Evolutionary conservation across 2,888 invertebrate genomes (phyloP).

Genomic region (Sphaerophoria taeniata): DNA sequence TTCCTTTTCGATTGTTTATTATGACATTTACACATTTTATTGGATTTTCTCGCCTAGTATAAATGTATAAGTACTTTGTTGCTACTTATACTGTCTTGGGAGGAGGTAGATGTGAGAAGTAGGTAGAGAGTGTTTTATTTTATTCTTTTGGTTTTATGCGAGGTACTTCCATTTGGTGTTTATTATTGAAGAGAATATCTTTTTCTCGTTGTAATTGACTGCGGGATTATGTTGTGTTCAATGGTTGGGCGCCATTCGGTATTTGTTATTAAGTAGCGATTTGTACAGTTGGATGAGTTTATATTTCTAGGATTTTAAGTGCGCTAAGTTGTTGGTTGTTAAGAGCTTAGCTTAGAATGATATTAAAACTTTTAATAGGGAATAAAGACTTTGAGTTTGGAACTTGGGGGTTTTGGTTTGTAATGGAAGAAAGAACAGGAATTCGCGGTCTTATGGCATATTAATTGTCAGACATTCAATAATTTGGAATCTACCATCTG

Average conservation of each 20-base stretch:
- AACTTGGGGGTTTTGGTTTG: too few relatives aligned
- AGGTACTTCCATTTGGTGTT: slow-evolving; percentile 25
- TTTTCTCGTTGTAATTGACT: slow-evolving; percentile 37
- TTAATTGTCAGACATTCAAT: too few relatives aligned
- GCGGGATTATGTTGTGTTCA: slow-evolving; percentile 28
- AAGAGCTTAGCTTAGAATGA: slow-evolving; percentile 1
- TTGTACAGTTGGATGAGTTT: slow-evolving; percentile 28
- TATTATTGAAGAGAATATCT: slow-evolving; percentile 39
- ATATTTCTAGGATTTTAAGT: slow-evolving; percentile 13
- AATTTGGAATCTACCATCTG: too few relatives aligned
- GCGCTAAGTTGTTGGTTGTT: slow-evolving; percentile 24
- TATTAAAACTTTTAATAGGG: slow-evolving; percentile 19
- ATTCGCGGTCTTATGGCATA: too few relatives aligned
- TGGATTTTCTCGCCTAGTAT: slow-evolving; percentile 47
- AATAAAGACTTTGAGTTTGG: slow-evolving; percentile 3
- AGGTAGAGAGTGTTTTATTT: neutral
- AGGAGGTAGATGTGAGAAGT: rapidly evolving
- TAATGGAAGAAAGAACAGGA: too few relatives aligned
- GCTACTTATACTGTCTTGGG: neutral
- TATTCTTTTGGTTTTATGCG: slow-evolving; percentile 22
- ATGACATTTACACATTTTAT: slow-evolving; percentile 65
- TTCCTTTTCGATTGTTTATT: slow-evolving; percentile 68
- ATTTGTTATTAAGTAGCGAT: slow-evolving; percentile 9
- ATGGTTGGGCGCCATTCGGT: slow-evolving; percentile 5
- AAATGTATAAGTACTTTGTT: slow-evolving; percentile 11